Conservation (phyloP, 2,113 vertebrate species). For the Megatriorchis doriae region DNA sequence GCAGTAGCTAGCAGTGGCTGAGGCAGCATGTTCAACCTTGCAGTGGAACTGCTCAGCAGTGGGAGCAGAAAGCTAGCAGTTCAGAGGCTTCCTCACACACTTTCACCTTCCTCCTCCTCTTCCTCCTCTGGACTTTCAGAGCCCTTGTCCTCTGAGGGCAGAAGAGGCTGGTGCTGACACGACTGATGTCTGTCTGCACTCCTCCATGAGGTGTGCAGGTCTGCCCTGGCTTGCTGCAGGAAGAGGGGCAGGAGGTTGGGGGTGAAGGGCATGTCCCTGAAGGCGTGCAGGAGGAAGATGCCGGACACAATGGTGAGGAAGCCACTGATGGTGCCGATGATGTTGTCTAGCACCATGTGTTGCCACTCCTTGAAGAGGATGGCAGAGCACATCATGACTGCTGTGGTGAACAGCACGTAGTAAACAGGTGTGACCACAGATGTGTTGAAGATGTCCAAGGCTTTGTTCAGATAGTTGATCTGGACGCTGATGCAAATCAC, state of each 20-base stretch:
- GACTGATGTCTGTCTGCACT: neutral
- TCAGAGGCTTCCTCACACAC: neutral
- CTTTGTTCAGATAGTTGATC: conserved; percentile 86
- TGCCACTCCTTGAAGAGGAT: conserved; percentile 87
- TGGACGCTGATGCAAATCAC: conserved; percentile 79
- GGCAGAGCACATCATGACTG: conserved; percentile 81
- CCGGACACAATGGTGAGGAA: conserved; percentile 82
- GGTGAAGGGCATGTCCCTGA: conserved; percentile 76
- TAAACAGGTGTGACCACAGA: conserved; percentile 81
- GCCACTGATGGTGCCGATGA: conserved; percentile 76
- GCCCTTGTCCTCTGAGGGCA: conserved; percentile 28
- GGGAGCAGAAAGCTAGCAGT: neutral
- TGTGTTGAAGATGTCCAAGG: conserved; percentile 81
- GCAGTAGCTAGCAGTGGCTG: neutral
- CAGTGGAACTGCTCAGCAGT: neutral
- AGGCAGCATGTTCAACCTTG: neutral
- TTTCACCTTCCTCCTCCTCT: neutral
- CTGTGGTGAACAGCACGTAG: conserved; percentile 84
- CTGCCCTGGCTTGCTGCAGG: conserved; percentile 54
- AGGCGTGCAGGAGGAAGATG: conserved; percentile 81
- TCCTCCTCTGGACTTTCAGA: neutral
- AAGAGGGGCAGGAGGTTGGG: conserved; percentile 73
- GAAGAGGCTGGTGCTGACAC: conserved; percentile 45
- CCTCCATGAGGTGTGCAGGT: neutral
- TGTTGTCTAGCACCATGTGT: conserved; percentile 71